A percentile compares a stretch with the other conserved stretches of the same genome.
phyloP scores from a whole-genome alignment of 2,888 invertebrate genomes.

The Cylindroiulus punctatus region DNA sequence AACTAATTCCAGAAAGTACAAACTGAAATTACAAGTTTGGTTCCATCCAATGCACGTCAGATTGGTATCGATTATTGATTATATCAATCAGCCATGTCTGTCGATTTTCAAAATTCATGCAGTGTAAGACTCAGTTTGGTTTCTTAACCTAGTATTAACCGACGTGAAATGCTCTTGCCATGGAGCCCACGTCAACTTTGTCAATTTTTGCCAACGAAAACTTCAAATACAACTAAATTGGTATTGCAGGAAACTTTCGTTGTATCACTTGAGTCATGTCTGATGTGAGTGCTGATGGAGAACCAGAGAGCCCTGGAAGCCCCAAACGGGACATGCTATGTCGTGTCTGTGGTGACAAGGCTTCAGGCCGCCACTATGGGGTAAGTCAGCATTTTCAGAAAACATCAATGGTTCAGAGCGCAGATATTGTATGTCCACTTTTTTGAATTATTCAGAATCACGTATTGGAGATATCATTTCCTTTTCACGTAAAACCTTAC shows the following conservation, averaged over 20 bases:
- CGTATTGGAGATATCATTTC: no score
- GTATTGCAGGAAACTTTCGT: background rate
- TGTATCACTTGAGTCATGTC: conserved; percentile 17
- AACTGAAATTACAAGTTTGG: background rate
- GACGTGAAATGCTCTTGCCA: background rate
- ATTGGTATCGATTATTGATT: background rate
- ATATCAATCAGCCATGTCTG: background rate
- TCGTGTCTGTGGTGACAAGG: conserved; percentile 88
- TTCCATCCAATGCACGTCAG: background rate
- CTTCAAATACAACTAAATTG: background rate
- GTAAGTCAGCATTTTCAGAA: conserved; percentile 63
- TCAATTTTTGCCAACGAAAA: no score
- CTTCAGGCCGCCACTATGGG: conserved; percentile 88
- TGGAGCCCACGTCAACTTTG: no score
- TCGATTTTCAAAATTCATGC: background rate
- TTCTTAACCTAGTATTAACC: background rate
- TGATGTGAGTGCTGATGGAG: conserved; percentile 52
- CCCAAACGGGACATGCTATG: conserved; percentile 73
- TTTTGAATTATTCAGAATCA: no score
- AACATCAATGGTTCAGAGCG: no score
- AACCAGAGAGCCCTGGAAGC: conserved; percentile 51
- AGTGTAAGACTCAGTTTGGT: background rate
- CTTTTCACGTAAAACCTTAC: no score
- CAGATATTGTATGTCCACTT: no score
- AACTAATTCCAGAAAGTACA: background rate